Conservation (phyloP, 37 sponge, comb jelly and placozoan genomes). For the Haliclona indistincta region DNA sequence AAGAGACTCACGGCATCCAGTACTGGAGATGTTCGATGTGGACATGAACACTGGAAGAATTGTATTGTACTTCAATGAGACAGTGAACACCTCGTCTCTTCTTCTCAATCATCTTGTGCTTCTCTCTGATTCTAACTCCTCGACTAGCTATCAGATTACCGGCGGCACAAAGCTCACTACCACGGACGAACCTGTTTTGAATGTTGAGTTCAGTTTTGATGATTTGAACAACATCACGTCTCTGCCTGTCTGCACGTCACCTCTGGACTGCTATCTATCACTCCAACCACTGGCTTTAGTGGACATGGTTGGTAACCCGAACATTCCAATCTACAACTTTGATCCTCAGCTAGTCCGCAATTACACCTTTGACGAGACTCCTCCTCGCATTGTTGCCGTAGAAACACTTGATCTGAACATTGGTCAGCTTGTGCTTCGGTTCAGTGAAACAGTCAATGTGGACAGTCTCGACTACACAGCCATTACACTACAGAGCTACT, state of each 20-base stretch:
- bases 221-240: slow-evolving; percentile 78
- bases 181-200: slow-evolving; percentile 38
- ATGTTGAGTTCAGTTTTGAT: slow-evolving; percentile 44
- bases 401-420: slow-evolving; percentile 67
- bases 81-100: slow-evolving; percentile 53
- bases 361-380: slow-evolving; percentile 60
- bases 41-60: slow-evolving; percentile 74
- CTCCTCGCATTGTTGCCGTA: slow-evolving; percentile 50
- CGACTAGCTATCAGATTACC: slow-evolving; percentile 18
- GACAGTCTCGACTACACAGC: slow-evolving; percentile 61
- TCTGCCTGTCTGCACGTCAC: slow-evolving; percentile 39
- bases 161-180: slow-evolving; percentile 22
- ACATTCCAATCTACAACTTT: slow-evolving; percentile 25
- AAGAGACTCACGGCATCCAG: slow-evolving; percentile 55
- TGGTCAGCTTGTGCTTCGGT: slow-evolving; percentile 63
- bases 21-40: slow-evolving; percentile 63
- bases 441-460: slow-evolving; percentile 76
- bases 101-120: slow-evolving; percentile 50
- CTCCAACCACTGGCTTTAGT: slow-evolving; percentile 34
- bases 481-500: slow-evolving; percentile 81
- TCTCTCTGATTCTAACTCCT: slow-evolving; percentile 41
- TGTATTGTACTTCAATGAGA: slow-evolving; percentile 75
- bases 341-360: slow-evolving; percentile 44
- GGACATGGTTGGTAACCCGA: slow-evolving; percentile 36
- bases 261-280: slow-evolving; percentile 52